Base-by-base conservation (phyloP, 2,113 vertebrate species). In the Myotis lucifugus region DNA sequence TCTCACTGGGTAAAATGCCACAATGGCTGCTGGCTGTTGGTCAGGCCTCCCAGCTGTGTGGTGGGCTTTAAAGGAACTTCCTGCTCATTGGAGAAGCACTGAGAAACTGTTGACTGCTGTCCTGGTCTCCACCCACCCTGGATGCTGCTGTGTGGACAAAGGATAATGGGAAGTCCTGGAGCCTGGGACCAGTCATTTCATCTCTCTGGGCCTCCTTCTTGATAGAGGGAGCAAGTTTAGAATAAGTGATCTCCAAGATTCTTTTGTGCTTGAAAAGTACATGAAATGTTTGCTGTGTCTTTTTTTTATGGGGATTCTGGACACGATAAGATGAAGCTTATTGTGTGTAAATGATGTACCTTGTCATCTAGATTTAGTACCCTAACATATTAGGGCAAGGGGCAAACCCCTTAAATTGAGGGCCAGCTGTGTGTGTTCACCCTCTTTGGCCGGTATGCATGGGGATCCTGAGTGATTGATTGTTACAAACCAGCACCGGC, bases 211-310 rank as follows among this genome's bases (percentile, higher is more conserved):
- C 25, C 46, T 76, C 25, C 27, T 91, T 73, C 48, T 85, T 1
- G 0, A 27, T 56, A 59, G 73, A 70, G 32, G 78, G 37, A 54
- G 4, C 25, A 40, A 52, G 17, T 83, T 74, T 86, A 40, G 42
- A 56, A 46, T 59, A 34, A 69, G 2, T 72, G 25, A 34, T 73
- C 27, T 7, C 61, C 61, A 73, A 6, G 23, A 85, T 48, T 66
- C 37, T 76, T 79, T 74, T 83, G 32, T 85, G 61, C 40, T 92
- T 88, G n/a, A 91, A 95, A 83, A 88, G 32, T 32, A 14, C 1
- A 17, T 54, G 48, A 25, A 19, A 81, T 34, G 64, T 50, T 73
- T n/a, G 8, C 11, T 69, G 23, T 50, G 37, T 37, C 46, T 52
- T 73, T 50, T 67, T 67, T 67, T 27, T 17, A 52, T 54, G 73